Evolutionary conservation across 2,797 vertebrate species (phyloP).

Genomic region (Parauchenoglanis ngamensis): DNA sequence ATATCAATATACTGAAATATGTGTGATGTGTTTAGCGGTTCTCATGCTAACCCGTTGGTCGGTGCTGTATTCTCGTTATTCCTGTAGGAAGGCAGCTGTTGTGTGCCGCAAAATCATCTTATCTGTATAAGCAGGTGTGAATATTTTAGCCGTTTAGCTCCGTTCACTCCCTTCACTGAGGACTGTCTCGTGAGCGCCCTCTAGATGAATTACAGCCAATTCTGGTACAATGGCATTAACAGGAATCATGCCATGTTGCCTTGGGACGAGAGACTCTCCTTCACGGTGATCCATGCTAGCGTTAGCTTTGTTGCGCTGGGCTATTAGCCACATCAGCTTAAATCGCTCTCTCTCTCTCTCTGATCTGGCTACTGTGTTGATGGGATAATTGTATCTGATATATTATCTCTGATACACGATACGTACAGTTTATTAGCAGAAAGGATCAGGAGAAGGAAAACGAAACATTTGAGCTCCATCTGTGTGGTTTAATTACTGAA

Average conservation of each 20-base stretch:
- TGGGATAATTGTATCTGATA: not conserved
- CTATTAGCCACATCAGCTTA: not conserved
- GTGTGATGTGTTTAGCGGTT: not conserved
- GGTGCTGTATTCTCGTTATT: not conserved
- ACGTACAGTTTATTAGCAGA: not conserved
- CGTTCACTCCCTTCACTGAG: too few species aligned
- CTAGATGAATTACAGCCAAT: too few species aligned
- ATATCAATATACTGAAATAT: not conserved
- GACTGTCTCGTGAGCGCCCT: too few species aligned
- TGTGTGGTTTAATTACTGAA: slow-evolving; percentile 14
- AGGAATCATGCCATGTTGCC: too few species aligned
- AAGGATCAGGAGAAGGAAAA: not conserved
- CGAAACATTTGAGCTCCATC: not conserved
- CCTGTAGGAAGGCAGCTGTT: not conserved
- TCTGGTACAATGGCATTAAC: too few species aligned
- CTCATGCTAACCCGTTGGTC: not conserved
- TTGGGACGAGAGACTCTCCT: too few species aligned
- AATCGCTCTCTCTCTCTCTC: not conserved
- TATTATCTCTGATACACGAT: not conserved
- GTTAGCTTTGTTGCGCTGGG: not conserved
- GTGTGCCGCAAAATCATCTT: not conserved
- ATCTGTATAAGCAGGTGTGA: too few species aligned
- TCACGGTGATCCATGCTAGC: too few species aligned
- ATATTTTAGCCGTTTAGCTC: too few species aligned
- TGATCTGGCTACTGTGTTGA: not conserved